Evolutionary conservation across 2,113 vertebrate genomes (phyloP).

Genomic region (Calypte anna): DNA sequence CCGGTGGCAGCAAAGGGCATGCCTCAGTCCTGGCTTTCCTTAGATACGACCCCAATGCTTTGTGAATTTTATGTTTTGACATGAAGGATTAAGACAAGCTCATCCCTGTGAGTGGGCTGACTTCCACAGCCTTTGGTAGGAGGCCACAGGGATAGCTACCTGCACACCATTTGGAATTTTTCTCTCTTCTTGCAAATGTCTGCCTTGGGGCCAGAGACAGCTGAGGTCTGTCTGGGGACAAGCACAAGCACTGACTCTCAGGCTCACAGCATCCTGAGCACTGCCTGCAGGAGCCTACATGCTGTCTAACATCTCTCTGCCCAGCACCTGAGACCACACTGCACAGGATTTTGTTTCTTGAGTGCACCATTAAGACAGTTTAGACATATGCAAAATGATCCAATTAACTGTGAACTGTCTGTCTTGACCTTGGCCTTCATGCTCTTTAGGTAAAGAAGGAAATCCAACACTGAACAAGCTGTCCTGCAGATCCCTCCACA

Average conservation of each 20-base stretch:
- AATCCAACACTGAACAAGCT: neutral
- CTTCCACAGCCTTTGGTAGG: neutral
- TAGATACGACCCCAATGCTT: neutral
- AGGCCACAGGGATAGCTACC: neutral
- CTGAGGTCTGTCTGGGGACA: fast-evolving
- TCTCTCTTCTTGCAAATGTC: neutral
- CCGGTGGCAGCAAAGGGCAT: neutral
- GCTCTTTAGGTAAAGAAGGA: neutral
- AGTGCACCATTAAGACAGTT: neutral
- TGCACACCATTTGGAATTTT: neutral
- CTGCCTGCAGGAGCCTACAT: neutral
- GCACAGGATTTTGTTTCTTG: neutral
- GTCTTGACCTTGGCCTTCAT: neutral
- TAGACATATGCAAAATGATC: neutral
- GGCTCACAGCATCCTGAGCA: neutral
- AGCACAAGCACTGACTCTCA: neutral
- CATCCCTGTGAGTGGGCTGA: neutral
- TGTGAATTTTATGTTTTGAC: neutral
- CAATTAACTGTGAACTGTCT: neutral
- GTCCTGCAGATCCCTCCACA: neutral
- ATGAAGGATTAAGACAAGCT: neutral
- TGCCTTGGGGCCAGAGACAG: neutral
- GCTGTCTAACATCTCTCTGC: neutral
- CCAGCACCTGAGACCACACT: neutral
- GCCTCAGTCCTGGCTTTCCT: neutral